Conservation (phyloP, 2,113 vertebrate species). For the Indicator maculatus region DNA sequence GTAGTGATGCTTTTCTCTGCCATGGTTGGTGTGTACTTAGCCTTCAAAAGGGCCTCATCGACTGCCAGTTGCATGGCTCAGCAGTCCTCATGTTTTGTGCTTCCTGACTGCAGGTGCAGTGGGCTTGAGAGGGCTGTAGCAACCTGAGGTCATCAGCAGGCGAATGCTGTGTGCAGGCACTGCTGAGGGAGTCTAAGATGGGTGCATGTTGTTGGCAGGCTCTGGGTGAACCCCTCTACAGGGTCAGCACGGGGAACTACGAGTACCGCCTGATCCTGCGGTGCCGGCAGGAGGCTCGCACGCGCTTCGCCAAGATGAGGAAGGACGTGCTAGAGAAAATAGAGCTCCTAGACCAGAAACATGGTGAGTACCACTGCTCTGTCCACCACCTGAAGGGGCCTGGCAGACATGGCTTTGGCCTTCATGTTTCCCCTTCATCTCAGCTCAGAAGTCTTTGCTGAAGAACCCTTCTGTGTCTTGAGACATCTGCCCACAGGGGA, state of each 20-base stretch:
- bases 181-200: not conserved
- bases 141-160: not conserved
- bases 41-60: not conserved
- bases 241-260: constrained; percentile 95
- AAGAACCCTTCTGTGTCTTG: not conserved
- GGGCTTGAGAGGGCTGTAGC: not conserved
- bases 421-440: not conserved
- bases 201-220: constrained; percentile 74
- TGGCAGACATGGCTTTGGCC: not conserved
- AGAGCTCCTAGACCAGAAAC: constrained; percentile 97
- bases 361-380: constrained; percentile 78
- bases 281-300: constrained; percentile 94
- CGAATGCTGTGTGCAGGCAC: not conserved
- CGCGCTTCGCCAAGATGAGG: constrained; percentile 96
- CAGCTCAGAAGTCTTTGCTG: not conserved
- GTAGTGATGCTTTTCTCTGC: not conserved
- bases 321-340: constrained; percentile 98
- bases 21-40: not conserved
- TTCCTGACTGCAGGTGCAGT: not conserved
- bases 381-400: not conserved
- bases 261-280: constrained; percentile 95
- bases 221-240: constrained; percentile 93
- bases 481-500: not conserved
- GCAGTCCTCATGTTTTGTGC: not conserved
- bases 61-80: not conserved